phyloP scores from a whole-genome alignment of 2,888 invertebrate species.

The Lithophane semibrunnea region DNA sequence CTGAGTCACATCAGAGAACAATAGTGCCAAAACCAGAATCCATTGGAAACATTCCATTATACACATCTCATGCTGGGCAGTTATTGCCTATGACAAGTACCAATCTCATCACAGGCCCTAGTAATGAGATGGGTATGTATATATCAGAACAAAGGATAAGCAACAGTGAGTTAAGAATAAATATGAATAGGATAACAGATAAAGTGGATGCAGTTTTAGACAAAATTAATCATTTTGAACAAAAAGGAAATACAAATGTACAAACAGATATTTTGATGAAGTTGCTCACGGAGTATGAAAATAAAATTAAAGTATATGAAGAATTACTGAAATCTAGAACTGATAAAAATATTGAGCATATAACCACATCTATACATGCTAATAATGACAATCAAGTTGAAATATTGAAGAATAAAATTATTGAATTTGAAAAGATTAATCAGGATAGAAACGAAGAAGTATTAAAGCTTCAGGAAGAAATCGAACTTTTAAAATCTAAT shows the following conservation, averaged over 20 bases:
- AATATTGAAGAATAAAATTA: slow-evolving; percentile 66
- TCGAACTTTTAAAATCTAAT: slow-evolving; percentile 66
- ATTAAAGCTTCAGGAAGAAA: slow-evolving; percentile 70
- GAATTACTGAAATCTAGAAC: slow-evolving; percentile 73
- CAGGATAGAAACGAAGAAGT: slow-evolving; percentile 73
- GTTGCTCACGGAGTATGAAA: slow-evolving; percentile 84
- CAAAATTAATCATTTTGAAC: slow-evolving; percentile 73
- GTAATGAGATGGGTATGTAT: slow-evolving; percentile 76
- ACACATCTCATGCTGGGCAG: slow-evolving; percentile 70
- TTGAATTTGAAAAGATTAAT: slow-evolving; percentile 67
- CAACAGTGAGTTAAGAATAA: slow-evolving; percentile 85
- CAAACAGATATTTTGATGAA: slow-evolving; percentile 81
- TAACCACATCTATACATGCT: slow-evolving; percentile 20
- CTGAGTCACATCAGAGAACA: slow-evolving; percentile 66
- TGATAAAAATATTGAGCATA: slow-evolving; percentile 59
- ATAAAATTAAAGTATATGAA: slow-evolving; percentile 84
- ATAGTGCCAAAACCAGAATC: slow-evolving; percentile 59
- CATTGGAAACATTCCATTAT: slow-evolving; percentile 63
- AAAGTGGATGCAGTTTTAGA: slow-evolving; percentile 80
- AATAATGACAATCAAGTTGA: slow-evolving; percentile 49
- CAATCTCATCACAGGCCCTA: slow-evolving; percentile 59
- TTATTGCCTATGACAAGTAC: slow-evolving; percentile 76
- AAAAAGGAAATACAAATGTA: slow-evolving; percentile 64
- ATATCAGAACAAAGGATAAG: slow-evolving; percentile 84
- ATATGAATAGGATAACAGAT: slow-evolving; percentile 82